Evolutionary conservation across 2,113 vertebrate genomes (phyloP), one percentile per base, ranked within the genome.

Genomic region (Perccottus glenii): DNA sequence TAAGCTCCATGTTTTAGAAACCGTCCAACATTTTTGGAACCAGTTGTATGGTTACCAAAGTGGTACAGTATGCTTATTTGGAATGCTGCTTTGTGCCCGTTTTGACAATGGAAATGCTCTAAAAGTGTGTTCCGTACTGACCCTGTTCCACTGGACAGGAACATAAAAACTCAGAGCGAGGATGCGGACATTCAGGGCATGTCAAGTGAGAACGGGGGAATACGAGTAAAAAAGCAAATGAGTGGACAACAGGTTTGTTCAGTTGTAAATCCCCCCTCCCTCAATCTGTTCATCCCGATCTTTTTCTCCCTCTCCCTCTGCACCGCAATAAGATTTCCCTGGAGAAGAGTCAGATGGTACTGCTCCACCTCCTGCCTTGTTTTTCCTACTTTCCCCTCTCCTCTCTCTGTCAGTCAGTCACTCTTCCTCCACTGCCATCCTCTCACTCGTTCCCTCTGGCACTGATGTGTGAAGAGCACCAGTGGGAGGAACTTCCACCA

Each of bases 401-500:
- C 57, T 73, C 78, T 66, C 42, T 75, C 5, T 5, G 42, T 16
- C 19, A 48, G 64, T 67, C 49, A 36, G 55, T 74, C 62, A 52
- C 38, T 61, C 56, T 50, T 55, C 33, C 64, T 70, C 71, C 59
- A 44, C 35, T 47, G 57, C 77, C 61, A 64, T 86, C 78, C 15
- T 87, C 77, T 87, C 79, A 70, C 66, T 82, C 78, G 73, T 75
- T 81, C 78, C 52, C 67, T 44, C 49, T 36, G n/a, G 67, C 81
- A 66, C 59, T 75, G 80, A 77, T 81, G 83, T 87, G 83, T 85
- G 85, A 88, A 83, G 81, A 84, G 69, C 76, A 60, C 64, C 6
- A 38, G 33, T 12, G 78, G 75, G 64, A 35, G 51, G 66, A 68
- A 52, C 50, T 70, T 75, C 47, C 72, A 64, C 67, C 61, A 1